Percentiles rank a stretch among this genome's conserved stretches.
phyloP scores from a whole-genome alignment of 1,140 invertebrate genomes.

The Hypsibius dujardini region DNA sequence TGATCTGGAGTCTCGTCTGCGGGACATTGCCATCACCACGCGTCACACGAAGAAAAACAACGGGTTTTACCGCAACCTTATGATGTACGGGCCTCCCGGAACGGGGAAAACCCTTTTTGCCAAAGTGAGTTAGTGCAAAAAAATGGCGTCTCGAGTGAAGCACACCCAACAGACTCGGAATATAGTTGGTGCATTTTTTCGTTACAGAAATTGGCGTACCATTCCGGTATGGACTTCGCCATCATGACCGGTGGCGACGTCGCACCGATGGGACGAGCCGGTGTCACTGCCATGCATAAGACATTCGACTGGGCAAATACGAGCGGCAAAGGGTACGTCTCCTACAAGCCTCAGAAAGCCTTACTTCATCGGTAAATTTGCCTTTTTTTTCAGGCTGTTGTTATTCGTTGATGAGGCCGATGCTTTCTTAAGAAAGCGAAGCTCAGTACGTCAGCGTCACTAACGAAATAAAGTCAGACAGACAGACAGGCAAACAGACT shows the following conservation, averaged over 20 bases:
- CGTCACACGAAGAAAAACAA: slow-evolving; percentile 82
- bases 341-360: too few relatives aligned
- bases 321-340: slow-evolving; percentile 50
- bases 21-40: slow-evolving; percentile 91
- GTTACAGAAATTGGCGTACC: slow-evolving; percentile 51
- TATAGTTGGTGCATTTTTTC: too few relatives aligned
- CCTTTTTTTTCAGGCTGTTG: slow-evolving; percentile 45
- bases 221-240: slow-evolving; percentile 95
- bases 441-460: slow-evolving; percentile 40
- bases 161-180: too few relatives aligned
- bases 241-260: slow-evolving; percentile 96
- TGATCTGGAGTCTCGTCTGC: slow-evolving; percentile 21
- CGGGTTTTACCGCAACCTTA: slow-evolving; percentile 81
- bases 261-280: slow-evolving; percentile 83
- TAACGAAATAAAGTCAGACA: not conserved
- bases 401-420: slow-evolving; percentile 98
- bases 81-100: slow-evolving; percentile 98
- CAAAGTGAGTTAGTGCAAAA: slow-evolving; percentile 48
- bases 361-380: too few relatives aligned
- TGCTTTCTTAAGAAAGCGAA: slow-evolving; percentile 89
- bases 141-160: too few relatives aligned
- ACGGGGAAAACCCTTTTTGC: slow-evolving; percentile 94
- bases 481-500: too few relatives aligned
- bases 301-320: slow-evolving; percentile 94
- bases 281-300: slow-evolving; percentile 93